These are phyloP conservation scores for Megalurothrips usitatus DNA, from an alignment of 2,888 invertebrate species.

Conservation along the genomic window DNA sequence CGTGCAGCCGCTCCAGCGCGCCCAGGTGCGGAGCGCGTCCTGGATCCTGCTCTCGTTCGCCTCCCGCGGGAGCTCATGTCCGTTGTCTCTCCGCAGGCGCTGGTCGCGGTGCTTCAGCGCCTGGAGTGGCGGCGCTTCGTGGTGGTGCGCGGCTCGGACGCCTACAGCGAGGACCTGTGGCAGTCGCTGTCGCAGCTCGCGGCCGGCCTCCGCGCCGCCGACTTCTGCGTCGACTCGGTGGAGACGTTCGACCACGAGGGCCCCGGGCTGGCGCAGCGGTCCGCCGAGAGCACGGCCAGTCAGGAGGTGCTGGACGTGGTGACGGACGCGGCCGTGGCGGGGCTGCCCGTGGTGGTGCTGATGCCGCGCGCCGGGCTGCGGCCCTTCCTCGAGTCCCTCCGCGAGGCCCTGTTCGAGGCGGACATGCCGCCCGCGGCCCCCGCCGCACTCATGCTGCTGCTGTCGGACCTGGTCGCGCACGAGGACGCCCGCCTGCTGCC, in stretches of 20 bases:
- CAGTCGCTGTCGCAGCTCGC: slow-evolving; percentile 33
- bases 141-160: slow-evolving; percentile 36
- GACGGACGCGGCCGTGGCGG: not conserved
- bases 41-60: not conserved
- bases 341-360: slow-evolving; percentile 16
- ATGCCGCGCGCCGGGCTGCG: slow-evolving; percentile 3
- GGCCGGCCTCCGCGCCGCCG: not conserved
- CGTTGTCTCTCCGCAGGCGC: slow-evolving; percentile 35
- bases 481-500: slow-evolving; percentile 11
- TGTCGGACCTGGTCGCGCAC: slow-evolving; percentile 3
- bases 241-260: not conserved
- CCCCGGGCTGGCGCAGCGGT: not conserved
- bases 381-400: slow-evolving; percentile 10
- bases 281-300: not conserved
- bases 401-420: slow-evolving; percentile 16
- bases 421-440: slow-evolving; percentile 12
- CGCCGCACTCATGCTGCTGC: slow-evolving; percentile 19
- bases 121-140: slow-evolving; percentile 37
- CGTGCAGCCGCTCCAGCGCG: not conserved
- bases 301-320: not conserved
- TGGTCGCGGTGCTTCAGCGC: slow-evolving; percentile 36
- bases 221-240: slow-evolving; percentile 16
- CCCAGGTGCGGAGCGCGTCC: not conserved
- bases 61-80: not conserved
- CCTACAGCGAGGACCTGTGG: slow-evolving; percentile 36